Base-by-base conservation (phyloP, 2,797 vertebrate species). In the Bufotes viridis region DNA sequence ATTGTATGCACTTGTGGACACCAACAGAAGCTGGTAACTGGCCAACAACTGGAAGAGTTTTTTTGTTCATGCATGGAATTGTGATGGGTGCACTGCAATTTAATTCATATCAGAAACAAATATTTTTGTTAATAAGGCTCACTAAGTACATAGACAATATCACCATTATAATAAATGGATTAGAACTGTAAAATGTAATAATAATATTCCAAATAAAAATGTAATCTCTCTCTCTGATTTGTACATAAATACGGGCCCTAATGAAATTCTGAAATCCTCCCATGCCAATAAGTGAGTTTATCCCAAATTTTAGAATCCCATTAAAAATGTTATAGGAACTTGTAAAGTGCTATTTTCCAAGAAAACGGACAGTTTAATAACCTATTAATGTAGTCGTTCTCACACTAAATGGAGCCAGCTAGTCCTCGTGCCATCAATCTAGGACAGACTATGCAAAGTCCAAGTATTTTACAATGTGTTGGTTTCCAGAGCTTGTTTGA, bases 401-500 rank as follows among this genome's bases (percentile, higher is more conserved):
- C 76, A 80, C 82, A 85, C 76, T 84, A 84, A 70, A 88, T 82
- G 55, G n/a, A 81, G 74, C 87, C 87, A 84, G 81, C 65, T 10
- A 42, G 26, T 60, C 53, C 75, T 69, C 26, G 26, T 83, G 87
- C 82, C 82, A 80, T 88, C 87, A 84, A 81, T 80, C 82, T 79
- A 65, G 57, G 82, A 79, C 51, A 84, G 82, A 85, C 83, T 49
- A 69, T n/a, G 53, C 70, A 65, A 72, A 34, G 82, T 88, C 87
- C 87, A 88, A 88, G 87, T 72, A 65, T 88, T 88, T 88, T 85
- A 88, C 67, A 88, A 79, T 81, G 75, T 88, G 82, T 79, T 84
- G 82, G 72, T 88, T 88, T 88, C 82, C 67, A 85, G 82, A 60
- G 67, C 55, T 70, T 60, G 65, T 88, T 88, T 88, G 87, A 88